A percentile compares a stretch with the other conserved stretches of the same genome.
These are phyloP conservation scores for Cheirogaleus major DNA, from an alignment of 2,797 vertebrate species.

Conservation along the genomic window DNA sequence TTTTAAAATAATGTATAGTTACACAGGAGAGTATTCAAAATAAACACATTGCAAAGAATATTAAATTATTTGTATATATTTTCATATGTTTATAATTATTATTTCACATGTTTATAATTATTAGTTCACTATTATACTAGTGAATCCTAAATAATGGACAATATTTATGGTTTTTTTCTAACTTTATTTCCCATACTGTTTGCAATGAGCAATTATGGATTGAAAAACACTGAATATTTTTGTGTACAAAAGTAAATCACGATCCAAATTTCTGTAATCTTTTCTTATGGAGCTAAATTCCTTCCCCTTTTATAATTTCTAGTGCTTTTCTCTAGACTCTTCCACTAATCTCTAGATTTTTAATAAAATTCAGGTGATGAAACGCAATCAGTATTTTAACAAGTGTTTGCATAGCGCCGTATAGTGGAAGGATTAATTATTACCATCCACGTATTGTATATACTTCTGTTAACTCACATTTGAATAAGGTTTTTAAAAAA, in stretches of 20 bases:
- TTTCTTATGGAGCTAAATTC: not conserved
- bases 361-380: constrained; percentile 8
- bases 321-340: not conserved
- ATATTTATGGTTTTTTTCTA: not conserved
- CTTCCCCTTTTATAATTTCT: not conserved
- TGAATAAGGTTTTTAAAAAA: not conserved
- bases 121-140: not conserved
- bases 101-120: not conserved
- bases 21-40: not conserved
- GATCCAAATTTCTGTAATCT: not conserved
- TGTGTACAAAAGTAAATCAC: not conserved
- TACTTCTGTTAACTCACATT: not conserved
- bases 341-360: not conserved
- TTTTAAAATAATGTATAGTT: constrained; percentile 27
- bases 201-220: not conserved
- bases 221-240: not conserved
- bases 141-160: not conserved
- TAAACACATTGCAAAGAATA: not conserved
- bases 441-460: not conserved
- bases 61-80: not conserved
- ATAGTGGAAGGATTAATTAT: not conserved
- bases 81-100: not conserved
- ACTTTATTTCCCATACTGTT: not conserved
- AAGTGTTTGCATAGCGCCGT: not conserved
- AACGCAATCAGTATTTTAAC: not conserved